A percentile compares a stretch with the other conserved stretches of the same genome.
Evolutionary conservation across 30 jellyfish, hydroid and myxozoan species (phyloP).

Genomic region (Hydra vulgaris): DNA sequence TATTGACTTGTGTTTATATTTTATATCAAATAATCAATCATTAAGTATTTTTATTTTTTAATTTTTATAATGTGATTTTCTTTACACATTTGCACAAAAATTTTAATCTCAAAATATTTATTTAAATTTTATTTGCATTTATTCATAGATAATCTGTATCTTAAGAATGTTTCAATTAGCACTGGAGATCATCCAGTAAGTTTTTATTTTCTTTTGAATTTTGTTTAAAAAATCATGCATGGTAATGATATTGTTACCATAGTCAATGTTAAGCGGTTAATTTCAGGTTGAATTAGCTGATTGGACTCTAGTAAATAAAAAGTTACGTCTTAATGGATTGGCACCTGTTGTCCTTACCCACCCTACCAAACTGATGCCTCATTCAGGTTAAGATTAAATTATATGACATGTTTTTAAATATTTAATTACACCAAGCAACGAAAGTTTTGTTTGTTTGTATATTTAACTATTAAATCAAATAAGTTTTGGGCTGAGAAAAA

Average conservation of each 20-base stretch:
- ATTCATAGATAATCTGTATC: constrained; percentile 1
- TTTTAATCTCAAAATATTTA: no score
- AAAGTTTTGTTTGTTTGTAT: no score
- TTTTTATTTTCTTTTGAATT: neutral
- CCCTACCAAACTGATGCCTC: constrained; percentile 27
- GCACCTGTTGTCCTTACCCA: constrained; percentile 55
- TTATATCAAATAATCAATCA: no score
- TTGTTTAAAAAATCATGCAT: no score
- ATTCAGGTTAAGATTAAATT: neutral
- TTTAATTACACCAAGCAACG: no score
- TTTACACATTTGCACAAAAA: no score
- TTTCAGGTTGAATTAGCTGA: constrained; percentile 66
- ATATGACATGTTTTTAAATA: no score
- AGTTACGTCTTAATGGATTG: constrained; percentile 45
- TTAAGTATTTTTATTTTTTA: neutral
- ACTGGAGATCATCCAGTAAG: constrained; percentile 14
- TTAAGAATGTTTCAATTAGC: neutral
- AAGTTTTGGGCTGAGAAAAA: no score
- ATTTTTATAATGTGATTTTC: no score
- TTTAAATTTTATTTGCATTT: neutral
- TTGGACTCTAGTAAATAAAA: constrained; percentile 47
- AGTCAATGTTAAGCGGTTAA: neutral
- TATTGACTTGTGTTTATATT: no score
- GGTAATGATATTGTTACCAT: no score
- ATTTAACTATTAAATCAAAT: no score